phyloP scores from a whole-genome alignment of 2,113 vertebrate genomes.

The Polypterus bichir region DNA sequence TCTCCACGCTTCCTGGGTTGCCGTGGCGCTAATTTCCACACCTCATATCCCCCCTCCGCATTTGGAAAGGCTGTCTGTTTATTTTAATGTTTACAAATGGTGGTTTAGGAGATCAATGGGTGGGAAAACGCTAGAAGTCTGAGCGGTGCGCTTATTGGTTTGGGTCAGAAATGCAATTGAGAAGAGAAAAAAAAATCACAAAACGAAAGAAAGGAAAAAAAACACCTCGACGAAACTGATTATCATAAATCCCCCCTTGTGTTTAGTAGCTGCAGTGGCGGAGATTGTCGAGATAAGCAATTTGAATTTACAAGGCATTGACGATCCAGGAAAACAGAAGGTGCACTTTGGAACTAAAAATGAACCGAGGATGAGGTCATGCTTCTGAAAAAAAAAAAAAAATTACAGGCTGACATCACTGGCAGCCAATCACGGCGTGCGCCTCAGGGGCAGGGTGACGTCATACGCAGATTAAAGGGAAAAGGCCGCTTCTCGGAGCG shows the following conservation, averaged over 20 bases:
- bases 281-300: constrained; percentile 22
- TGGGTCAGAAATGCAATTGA: not conserved
- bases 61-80: constrained; percentile 14
- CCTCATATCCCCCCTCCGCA: constrained; percentile 23
- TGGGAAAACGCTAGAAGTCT: not conserved
- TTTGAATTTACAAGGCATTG: constrained; percentile 25
- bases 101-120: constrained; percentile 7
- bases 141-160: constrained; percentile 7
- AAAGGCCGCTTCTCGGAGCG: constrained; percentile 11
- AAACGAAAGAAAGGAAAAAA: not conserved
- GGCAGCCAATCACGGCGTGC: constrained; percentile 67
- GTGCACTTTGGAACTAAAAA: constrained; percentile 60
- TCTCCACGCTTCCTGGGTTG: constrained; percentile 24
- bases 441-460: constrained; percentile 60
- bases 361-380: constrained; percentile 79
- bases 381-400: constrained; percentile 37
- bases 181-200: constrained; percentile 14
- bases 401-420: constrained; percentile 65
- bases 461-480: constrained; percentile 56
- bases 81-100: constrained; percentile 37
- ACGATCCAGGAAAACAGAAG: constrained; percentile 34
- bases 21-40: constrained; percentile 29
- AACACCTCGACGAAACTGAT: not conserved
- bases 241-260: constrained; percentile 4
- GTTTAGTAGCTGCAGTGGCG: constrained; percentile 1